Base-by-base conservation (phyloP, 23 tunicate species). In the Oikopleura albicans region DNA sequence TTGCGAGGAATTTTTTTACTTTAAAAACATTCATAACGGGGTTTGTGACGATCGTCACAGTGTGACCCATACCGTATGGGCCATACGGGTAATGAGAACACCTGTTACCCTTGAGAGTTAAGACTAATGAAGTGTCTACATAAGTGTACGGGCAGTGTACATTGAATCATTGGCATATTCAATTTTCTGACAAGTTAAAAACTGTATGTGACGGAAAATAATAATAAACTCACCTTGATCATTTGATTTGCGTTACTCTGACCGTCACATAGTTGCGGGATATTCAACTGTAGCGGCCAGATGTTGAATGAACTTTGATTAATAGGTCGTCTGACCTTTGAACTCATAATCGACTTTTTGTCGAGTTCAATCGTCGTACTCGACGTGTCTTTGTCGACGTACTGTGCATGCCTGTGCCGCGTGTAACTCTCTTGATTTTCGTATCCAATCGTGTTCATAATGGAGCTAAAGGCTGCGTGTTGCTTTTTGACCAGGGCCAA, bases 271-370 rank as follows among this genome's bases (percentile, higher is more conserved):
- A 71, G 37, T 29, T 71, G 79, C 2, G 79, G 79, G 35, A 71
- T 71, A 71, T 71, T 71, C 79, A 71, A 29, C 35, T 71, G 34
- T 2, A 71, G 2, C 2, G 79, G 79, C 79, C 79, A 71, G 31
- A 49, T 49, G 22, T 49, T 49, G 22, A 49, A 49, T 12, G 63
- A 49, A 49, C 16, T 8, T 49, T 22, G 12, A 8, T 12, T 22
- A 49, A 49, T 49, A 12, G 63, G 16, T 49, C 22, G 12, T 22
- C 63, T 49, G 12, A 22, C 12, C 22, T 49, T 49, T 49, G 63
- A 49, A 49, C 22, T 49, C 4, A 4, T 71, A 12, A 71, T 71
- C 79, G 79, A 71, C 28, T 22, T 29, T 31, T 31, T 29, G 35
- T 29, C 79, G 31, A 71, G 79, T 71, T 71, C 79, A 29, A 71